phyloP scores from a whole-genome alignment of 2,797 vertebrate species.

The Hyperoplus immaculatus region DNA sequence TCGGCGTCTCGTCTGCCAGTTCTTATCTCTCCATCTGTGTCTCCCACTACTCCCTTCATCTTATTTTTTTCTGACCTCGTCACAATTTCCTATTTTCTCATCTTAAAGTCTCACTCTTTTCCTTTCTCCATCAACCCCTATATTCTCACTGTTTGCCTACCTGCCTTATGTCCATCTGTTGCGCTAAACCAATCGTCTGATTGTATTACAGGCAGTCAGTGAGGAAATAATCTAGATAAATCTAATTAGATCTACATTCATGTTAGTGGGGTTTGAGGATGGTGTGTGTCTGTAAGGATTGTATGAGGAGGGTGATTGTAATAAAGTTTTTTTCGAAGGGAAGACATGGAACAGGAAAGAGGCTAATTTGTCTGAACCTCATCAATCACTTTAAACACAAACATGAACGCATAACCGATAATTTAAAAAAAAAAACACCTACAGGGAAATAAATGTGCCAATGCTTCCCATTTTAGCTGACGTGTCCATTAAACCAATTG shows the following conservation, averaged over 20 bases:
- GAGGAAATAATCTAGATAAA: slow-evolving; percentile 53
- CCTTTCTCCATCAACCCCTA: slow-evolving; percentile 25
- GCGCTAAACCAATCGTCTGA: slow-evolving; percentile 66
- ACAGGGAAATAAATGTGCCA: slow-evolving; percentile 13
- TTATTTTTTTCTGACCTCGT: slow-evolving; percentile 53
- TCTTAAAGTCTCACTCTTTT: slow-evolving; percentile 21
- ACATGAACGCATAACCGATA: slow-evolving; percentile 17
- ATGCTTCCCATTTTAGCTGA: slow-evolving; percentile 25
- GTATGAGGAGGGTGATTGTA: too few relatives aligned
- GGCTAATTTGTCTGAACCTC: slow-evolving; percentile 23
- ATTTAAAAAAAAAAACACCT: neutral
- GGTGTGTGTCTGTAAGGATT: slow-evolving; percentile 21
- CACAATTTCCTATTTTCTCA: slow-evolving; percentile 37
- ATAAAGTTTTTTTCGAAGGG: slow-evolving; percentile 33
- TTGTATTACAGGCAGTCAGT: slow-evolving; percentile 55
- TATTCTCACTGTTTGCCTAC: slow-evolving; percentile 36
- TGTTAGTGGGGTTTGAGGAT: slow-evolving; percentile 20
- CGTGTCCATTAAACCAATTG: slow-evolving; percentile 21
- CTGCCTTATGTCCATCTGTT: slow-evolving; percentile 73
- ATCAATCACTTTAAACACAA: slow-evolving; percentile 50
- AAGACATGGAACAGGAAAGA: slow-evolving; percentile 25
- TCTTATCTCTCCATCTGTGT: slow-evolving; percentile 68
- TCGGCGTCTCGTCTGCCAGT: slow-evolving; percentile 63
- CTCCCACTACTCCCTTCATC: slow-evolving; percentile 44
- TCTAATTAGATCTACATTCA: neutral